Conservation (phyloP, 2,888 invertebrate genomes). For the Lissonota sp. region DNA sequence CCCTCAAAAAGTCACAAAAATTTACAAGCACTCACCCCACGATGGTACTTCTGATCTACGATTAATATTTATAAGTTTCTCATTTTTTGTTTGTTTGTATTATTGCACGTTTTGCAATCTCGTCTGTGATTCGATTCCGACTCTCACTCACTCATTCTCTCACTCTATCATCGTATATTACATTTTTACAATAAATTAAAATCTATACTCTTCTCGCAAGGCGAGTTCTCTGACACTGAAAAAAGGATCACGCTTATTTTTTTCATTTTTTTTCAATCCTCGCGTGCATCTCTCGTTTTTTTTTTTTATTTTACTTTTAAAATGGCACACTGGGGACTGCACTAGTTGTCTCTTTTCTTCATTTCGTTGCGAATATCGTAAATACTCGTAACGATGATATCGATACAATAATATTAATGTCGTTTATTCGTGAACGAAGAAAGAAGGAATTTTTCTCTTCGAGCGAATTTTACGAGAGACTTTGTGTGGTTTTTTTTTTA, state of each 20-base stretch:
- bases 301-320: constrained; percentile 36
- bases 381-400: constrained; percentile 46
- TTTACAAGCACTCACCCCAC: constrained; percentile 50
- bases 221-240: constrained; percentile 28
- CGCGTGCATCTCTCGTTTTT: constrained; percentile 52
- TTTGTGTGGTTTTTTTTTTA: background rate
- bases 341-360: constrained; percentile 15
- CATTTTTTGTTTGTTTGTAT: constrained; percentile 20
- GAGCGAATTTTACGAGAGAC: background rate
- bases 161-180: constrained; percentile 73
- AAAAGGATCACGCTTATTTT: background rate
- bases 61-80: constrained; percentile 55
- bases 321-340: constrained; percentile 64
- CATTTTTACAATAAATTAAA: constrained; percentile 83
- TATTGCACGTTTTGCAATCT: constrained; percentile 65
- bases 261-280: constrained; percentile 27
- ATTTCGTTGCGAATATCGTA: constrained; percentile 48
- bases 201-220: constrained; percentile 55
- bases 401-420: constrained; percentile 56
- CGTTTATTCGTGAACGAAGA: constrained; percentile 50
- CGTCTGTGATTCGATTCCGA: constrained; percentile 46
- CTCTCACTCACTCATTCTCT: constrained; percentile 17
- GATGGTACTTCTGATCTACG: constrained; percentile 46
- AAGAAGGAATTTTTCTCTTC: constrained; percentile 24
- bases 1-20: constrained; percentile 42